Conservation (phyloP, 2,797 vertebrate genomes). For the Jordanella pulchra region DNA sequence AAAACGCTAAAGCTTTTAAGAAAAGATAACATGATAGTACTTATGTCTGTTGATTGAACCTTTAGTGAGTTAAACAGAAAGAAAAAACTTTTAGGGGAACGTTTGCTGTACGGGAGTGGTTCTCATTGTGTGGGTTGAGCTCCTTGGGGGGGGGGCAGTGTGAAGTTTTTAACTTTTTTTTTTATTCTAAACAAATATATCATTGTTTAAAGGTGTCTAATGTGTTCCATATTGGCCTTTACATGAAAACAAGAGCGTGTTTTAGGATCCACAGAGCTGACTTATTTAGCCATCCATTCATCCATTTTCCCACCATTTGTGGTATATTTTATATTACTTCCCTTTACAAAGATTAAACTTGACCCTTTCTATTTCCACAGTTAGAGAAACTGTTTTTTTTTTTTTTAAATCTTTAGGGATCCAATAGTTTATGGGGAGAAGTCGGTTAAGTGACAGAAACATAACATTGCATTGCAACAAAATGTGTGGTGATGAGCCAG, state of each 20-base stretch:
- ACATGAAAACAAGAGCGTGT: not conserved
- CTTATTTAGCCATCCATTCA: not conserved
- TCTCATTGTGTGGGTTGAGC: no score
- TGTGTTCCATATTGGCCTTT: not conserved
- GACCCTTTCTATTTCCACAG: not conserved
- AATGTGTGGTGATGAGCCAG: conserved; percentile 13
- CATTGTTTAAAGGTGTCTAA: not conserved
- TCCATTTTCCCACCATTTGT: not conserved
- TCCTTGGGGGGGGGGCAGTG: no score
- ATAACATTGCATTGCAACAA: not conserved
- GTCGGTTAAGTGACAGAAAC: not conserved
- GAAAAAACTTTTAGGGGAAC: not conserved
- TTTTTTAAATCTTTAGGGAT: not conserved
- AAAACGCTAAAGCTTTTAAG: not conserved
- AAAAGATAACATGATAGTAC: not conserved
- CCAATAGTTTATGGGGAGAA: not conserved
- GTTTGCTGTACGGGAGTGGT: not conserved
- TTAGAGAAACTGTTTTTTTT: not conserved
- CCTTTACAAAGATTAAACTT: not conserved
- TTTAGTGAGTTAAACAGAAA: not conserved
- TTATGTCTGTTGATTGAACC: not conserved
- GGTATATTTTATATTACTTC: not conserved
- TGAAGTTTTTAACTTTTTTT: not conserved
- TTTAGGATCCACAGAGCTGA: no score
- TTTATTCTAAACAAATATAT: not conserved